phyloP scores from a whole-genome alignment of 92 coral and sea anemone genomes.

The Parazoanthus atlanticus region DNA sequence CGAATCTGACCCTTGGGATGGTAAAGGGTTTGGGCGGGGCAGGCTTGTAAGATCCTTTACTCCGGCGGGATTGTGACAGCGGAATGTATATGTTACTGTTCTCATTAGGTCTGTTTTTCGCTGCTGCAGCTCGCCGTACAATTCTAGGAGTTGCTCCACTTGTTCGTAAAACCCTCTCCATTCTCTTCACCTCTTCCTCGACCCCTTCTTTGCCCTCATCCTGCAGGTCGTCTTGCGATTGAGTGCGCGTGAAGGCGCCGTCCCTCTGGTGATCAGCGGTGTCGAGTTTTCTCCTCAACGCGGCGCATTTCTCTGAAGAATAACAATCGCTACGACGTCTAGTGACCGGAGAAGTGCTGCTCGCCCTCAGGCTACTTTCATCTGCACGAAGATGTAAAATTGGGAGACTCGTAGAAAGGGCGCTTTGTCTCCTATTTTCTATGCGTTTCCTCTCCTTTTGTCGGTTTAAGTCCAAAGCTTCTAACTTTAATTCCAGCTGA shows the following conservation, averaged over 20 bases:
- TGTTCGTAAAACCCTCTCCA: neutral
- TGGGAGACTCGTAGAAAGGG: constrained; percentile 1
- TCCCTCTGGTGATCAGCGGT: neutral
- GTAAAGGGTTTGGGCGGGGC: neutral
- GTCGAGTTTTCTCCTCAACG: neutral
- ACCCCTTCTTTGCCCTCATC: neutral
- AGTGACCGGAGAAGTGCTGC: neutral
- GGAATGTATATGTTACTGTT: neutral
- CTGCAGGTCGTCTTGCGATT: neutral
- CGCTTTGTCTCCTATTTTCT: neutral
- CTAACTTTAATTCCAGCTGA: constrained; percentile 19
- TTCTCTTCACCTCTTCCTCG: neutral
- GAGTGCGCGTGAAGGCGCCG: neutral
- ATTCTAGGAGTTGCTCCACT: constrained; percentile 8
- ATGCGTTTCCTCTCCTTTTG: constrained; percentile 11
- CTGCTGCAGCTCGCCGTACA: neutral
- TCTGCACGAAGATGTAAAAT: neutral
- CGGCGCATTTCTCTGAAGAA: neutral
- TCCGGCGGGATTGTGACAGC: neutral
- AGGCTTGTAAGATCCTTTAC: neutral
- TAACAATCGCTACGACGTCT: constrained; percentile 9
- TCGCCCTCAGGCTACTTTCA: neutral
- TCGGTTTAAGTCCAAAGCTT: constrained; percentile 26
- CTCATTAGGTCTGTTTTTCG: neutral
- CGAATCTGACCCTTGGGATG: neutral